These are phyloP conservation scores for Thaumetopoea pityocampa DNA, from an alignment of 1,140 invertebrate genomes.

Conservation along the genomic window DNA sequence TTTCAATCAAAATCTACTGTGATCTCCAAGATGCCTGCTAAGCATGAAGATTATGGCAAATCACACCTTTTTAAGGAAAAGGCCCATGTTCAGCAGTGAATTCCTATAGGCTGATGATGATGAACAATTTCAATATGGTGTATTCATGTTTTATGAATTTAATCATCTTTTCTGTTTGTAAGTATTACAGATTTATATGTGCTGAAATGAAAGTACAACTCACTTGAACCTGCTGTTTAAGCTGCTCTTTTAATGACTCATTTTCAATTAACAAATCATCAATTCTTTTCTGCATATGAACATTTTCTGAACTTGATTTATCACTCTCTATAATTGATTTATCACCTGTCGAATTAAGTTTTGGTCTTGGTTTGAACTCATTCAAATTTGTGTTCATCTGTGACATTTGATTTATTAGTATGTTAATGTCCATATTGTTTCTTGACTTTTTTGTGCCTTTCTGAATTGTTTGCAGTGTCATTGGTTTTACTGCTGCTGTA, in stretches of 20 bases:
- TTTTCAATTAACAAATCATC: slow-evolving; percentile 49
- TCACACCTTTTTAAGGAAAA: too few species aligned
- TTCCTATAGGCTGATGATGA: too few species aligned
- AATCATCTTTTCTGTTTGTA: too few species aligned
- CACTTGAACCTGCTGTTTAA: slow-evolving; percentile 74
- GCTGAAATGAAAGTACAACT: slow-evolving; percentile 4
- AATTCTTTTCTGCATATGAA: slow-evolving; percentile 59
- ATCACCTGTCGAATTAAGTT: slow-evolving; percentile 75
- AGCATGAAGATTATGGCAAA: too few species aligned
- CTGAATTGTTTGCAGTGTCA: slow-evolving; percentile 77
- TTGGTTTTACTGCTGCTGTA: slow-evolving; percentile 88
- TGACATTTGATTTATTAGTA: slow-evolving; percentile 81
- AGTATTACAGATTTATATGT: too few species aligned
- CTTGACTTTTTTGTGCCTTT: slow-evolving; percentile 67
- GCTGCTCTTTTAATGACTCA: slow-evolving; percentile 63
- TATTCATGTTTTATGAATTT: too few species aligned
- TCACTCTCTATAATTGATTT: slow-evolving; percentile 32
- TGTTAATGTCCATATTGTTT: slow-evolving; percentile 84
- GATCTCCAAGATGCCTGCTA: too few species aligned
- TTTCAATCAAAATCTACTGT: too few species aligned
- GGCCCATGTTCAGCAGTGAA: too few species aligned
- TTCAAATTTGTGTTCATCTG: slow-evolving; percentile 76
- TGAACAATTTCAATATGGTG: too few species aligned
- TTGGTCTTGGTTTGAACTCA: slow-evolving; percentile 62
- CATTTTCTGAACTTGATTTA: slow-evolving; percentile 38